Percentiles rank a stretch among this genome's conserved stretches.
Conservation (phyloP, 2,113 vertebrate genomes). For the Ursus arctos region DNA sequence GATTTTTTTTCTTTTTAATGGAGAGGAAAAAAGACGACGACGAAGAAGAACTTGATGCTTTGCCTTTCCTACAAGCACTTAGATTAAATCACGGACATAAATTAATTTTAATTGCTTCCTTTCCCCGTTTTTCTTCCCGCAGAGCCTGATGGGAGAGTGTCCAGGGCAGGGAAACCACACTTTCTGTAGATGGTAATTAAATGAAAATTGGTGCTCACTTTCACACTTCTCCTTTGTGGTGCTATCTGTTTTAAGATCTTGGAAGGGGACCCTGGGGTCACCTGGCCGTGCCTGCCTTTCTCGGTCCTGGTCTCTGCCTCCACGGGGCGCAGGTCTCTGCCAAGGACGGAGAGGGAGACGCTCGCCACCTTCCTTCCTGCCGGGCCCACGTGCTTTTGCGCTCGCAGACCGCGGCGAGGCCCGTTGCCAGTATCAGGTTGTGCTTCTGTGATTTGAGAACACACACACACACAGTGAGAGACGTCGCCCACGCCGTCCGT, state of each 20-base stretch:
- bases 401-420: not conserved
- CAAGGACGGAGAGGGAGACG: conserved; percentile 71
- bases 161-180: conserved; percentile 85
- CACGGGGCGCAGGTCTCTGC: not conserved
- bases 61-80: conserved; percentile 62
- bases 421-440: accelerated
- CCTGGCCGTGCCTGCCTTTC: conserved; percentile 78
- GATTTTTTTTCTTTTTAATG: not conserved
- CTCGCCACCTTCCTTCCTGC: conserved; percentile 78
- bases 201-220: conserved; percentile 92
- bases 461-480: not conserved
- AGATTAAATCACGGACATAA: conserved; percentile 57
- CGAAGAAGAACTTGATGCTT: not conserved
- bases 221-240: conserved; percentile 91
- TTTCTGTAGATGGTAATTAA: conserved; percentile 78
- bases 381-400: accelerated
- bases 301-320: conserved; percentile 51
- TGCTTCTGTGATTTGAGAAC: not conserved
- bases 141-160: conserved; percentile 84
- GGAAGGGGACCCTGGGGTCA: conserved; percentile 84
- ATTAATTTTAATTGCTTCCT: conserved; percentile 68
- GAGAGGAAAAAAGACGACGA: not conserved
- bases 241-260: conserved; percentile 90
- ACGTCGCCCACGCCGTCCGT: not conserved
- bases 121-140: not conserved